Base-by-base conservation (phyloP, 1,140 invertebrate species). In the Macrobrachium nipponense region DNA sequence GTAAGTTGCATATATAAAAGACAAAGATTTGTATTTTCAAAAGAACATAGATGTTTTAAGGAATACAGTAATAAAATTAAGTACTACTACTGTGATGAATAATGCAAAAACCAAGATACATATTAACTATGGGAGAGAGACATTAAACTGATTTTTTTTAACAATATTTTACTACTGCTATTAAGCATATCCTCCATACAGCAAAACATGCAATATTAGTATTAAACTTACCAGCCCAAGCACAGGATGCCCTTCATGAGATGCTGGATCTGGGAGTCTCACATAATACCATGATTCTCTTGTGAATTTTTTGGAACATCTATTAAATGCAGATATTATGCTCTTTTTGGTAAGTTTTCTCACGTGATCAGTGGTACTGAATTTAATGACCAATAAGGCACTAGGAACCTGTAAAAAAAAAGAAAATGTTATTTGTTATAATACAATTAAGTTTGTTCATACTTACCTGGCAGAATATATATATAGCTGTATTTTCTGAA, bases 201-300 rank as follows among this genome's bases (percentile, higher is more conserved):
- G 12, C 51, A 51, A 51, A 12, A 51, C 8, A 8, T 10, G 7
- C 7, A 51, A 51, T 51, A 51, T n/a, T 0, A 51, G 12, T 51
- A 51, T 6, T n/a, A n/a, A 43, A 77, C 87, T 86, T 64, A 88
- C 87, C 66, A 79, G 64, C 59, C 82, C 87, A 7, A 86, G 60
- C 20, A 88, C 83, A 8, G 87, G 87, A 77, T 88, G 87, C 14
- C 87, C 87, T 17, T 78, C 60, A 61, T 88, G 87, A 12, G 79
- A n/a, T 23, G 73, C 58, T 11, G 87, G 83, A 62, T 86, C 80
- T 51, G 87, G 87, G 43, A 88, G 72, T 59, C 87, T 76, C 58
- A 88, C 87, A 59, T 88, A 88, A 58, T 88, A 88, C 87, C 87
- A 88, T 17, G 83, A 86, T 73, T 88, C 82, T n/a, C 87, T 73